Conservation (phyloP, 2,888 invertebrate genomes). For the Geotrupes spiniger region DNA sequence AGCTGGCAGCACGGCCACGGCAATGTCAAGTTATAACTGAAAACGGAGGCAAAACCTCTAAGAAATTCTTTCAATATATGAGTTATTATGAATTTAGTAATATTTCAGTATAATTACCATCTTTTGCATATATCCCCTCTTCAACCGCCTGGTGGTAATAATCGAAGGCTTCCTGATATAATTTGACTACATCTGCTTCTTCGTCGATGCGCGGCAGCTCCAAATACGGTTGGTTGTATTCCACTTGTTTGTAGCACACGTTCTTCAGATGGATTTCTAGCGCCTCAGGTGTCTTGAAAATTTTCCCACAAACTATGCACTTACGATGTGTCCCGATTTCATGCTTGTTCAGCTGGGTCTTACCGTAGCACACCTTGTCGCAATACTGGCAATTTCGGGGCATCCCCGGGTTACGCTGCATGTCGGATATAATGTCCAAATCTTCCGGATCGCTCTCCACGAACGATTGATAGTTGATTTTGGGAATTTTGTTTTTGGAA, state of each 20-base stretch:
- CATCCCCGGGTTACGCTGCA: slow-evolving; percentile 10
- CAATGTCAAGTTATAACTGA: too few relatives aligned
- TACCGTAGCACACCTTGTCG: slow-evolving; percentile 17
- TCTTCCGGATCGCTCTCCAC: slow-evolving; percentile 15
- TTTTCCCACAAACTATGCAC: slow-evolving; percentile 20
- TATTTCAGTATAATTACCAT: background rate
- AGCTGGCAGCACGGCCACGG: too few relatives aligned
- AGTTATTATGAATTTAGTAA: too few relatives aligned
- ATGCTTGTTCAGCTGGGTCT: slow-evolving; percentile 18
- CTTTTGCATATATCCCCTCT: background rate
- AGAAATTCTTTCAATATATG: too few relatives aligned
- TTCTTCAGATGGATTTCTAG: slow-evolving; percentile 14
- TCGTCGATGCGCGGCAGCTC: slow-evolving; percentile 14
- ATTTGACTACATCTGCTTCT: slow-evolving; percentile 8
- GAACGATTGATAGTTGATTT: slow-evolving; percentile 5
- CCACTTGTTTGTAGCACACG: slow-evolving; percentile 16
- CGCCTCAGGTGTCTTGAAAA: slow-evolving; percentile 13
- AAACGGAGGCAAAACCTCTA: too few relatives aligned
- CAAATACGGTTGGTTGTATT: slow-evolving; percentile 11
- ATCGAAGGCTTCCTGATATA: slow-evolving; percentile 17
- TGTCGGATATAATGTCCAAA: slow-evolving; percentile 8
- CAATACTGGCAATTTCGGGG: slow-evolving; percentile 18
- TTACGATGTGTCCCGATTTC: slow-evolving; percentile 17
- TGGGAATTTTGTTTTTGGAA: slow-evolving; percentile 12
- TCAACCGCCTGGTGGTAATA: background rate